Evolutionary conservation across 2,113 vertebrate genomes (phyloP).

Genomic region (Euleptes europaea): DNA sequence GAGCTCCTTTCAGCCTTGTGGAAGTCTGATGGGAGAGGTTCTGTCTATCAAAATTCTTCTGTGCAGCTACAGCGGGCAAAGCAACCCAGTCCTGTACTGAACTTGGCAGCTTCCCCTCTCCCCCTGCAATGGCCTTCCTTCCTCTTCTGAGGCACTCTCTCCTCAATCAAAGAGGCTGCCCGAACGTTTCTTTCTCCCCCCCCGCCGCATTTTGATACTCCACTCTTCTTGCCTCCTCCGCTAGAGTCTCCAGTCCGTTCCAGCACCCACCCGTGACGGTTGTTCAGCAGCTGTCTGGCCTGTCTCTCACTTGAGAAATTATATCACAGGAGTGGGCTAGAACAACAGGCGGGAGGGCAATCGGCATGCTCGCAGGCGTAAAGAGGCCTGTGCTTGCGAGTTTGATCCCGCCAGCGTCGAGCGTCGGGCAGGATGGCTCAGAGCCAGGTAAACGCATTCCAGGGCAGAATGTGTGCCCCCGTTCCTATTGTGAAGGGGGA

Average conservation of each 20-base stretch:
- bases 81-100: background rate
- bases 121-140: background rate
- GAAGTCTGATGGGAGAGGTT: background rate
- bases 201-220: background rate
- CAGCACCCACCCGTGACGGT: too few species aligned
- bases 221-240: background rate
- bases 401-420: background rate
- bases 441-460: conserved; percentile 28
- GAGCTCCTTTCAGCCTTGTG: background rate
- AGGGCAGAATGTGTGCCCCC: conserved; percentile 1
- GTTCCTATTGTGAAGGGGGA: conserved; percentile 7
- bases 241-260: background rate
- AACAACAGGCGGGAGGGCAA: background rate
- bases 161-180: background rate
- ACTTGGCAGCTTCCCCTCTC: too few species aligned
- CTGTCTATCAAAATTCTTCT: background rate
- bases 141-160: too few species aligned
- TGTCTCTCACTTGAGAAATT: background rate
- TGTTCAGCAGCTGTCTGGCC: too few species aligned
- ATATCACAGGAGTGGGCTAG: background rate
- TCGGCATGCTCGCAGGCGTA: background rate
- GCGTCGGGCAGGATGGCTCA: conserved; percentile 8
- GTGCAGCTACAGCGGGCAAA: background rate
- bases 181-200: background rate
- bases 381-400: background rate